Percentiles rank a stretch among this genome's conserved stretches.
Evolutionary conservation across 2,113 vertebrate genomes (phyloP).

Genomic region (Polypterus bichir): DNA sequence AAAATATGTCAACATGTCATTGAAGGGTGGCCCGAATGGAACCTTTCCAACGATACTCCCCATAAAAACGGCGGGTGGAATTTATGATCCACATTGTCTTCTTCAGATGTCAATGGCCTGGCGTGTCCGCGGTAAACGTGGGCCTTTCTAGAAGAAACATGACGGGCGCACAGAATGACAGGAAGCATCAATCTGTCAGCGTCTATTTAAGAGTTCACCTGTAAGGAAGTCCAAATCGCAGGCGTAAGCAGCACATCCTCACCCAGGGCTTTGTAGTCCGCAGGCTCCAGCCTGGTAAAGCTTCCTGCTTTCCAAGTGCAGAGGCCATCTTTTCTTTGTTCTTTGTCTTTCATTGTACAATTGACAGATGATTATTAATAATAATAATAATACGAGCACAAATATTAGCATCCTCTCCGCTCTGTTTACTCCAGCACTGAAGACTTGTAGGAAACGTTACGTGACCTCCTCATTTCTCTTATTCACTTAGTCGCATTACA

Average conservation of each 20-base stretch:
- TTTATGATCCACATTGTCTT: no score
- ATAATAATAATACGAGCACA: no score
- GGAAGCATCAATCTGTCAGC: constrained; percentile 63
- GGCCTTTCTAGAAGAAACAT: constrained; percentile 13
- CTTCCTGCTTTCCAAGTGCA: constrained; percentile 29
- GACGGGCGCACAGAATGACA: constrained; percentile 40
- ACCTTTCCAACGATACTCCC: no score
- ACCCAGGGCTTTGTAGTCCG: constrained; percentile 46
- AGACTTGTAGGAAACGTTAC: no score
- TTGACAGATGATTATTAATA: no score
- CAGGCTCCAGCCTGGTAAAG: constrained; percentile 18
- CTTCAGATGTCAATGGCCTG: constrained; percentile 11
- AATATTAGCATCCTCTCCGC: no score
- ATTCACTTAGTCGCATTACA: no score
- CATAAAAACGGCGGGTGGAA: no score
- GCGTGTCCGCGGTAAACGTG: constrained; percentile 15
- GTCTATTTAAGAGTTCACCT: constrained; percentile 60
- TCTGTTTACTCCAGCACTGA: no score
- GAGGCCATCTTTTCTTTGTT: constrained; percentile 9
- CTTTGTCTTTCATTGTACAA: constrained; percentile 16
- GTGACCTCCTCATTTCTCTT: no score
- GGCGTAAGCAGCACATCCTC: constrained; percentile 58
- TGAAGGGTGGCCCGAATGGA: no score
- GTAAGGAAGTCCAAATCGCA: constrained; percentile 55
- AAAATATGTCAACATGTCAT: no score